Base-by-base conservation (phyloP, 2,113 vertebrate genomes). In the Bubo blakistoni region DNA sequence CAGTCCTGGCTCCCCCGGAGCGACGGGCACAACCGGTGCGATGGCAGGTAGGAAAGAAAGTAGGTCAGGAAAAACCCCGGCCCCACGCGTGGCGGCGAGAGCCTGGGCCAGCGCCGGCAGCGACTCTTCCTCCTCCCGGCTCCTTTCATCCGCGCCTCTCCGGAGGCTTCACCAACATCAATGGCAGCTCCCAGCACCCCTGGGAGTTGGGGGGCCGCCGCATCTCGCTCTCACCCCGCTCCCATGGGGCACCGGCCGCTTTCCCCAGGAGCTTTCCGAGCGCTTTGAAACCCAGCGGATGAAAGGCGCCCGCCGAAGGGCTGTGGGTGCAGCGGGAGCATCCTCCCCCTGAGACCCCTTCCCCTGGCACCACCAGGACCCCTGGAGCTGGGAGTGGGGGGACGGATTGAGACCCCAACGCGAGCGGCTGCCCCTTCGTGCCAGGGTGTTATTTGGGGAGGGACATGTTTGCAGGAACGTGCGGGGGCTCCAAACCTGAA, bases 51-150 rank as follows among this genome's bases (percentile, higher is more conserved):
- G 95, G 65, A 95, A 97, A 96, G 65, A 96, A 97, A 97, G 86
- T 94, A 92, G 96, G 96, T 96, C 94, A 94, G 95, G 93, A 96
- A 94, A 91, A 95, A 34, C 84, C 89, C 81, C 17, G 11, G 26
- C 84, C 88, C 94, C 62, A 26, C 6, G 6, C 2, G 0, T 4
- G 10, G 58, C 5, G 3, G 18, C 1, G 22, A 34, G 65, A 47
- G 42, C 72, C 49, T 4, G 59, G 81, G 13, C 81, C 21, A 46
- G 63, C 7, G 8, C 94, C 82, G 19, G 22, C 70, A 1, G 62
- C 3, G n/a, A 51, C 62, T 72, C 55, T 66, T 86, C 86, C 72
- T 38, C 40, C 32, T 49, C 74, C 67, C 55, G 13, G 66, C 65
- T 72, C 87, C 95, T 94, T 96, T 91, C 93, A 94, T 96, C 89